These are phyloP conservation scores for Cardiocondyla obscurior DNA, from an alignment of 1,140 invertebrate species.

Conservation along the genomic window DNA sequence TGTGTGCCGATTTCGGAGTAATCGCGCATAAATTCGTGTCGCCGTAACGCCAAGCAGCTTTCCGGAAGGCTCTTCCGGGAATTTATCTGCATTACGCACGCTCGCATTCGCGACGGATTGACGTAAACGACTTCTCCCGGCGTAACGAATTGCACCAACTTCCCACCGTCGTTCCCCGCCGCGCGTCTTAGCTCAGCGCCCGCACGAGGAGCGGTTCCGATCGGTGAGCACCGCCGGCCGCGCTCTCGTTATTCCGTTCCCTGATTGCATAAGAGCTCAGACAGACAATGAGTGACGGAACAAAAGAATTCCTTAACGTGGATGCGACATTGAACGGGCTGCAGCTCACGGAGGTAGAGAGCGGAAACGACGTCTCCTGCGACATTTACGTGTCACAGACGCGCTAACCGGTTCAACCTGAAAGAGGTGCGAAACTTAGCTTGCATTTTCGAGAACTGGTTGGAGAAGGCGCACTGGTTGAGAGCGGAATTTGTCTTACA, in stretches of 20 bases:
- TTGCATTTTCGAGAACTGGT: background rate
- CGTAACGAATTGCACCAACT: conserved; percentile 49
- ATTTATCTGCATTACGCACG: conserved; percentile 42
- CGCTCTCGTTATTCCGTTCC: conserved; percentile 35
- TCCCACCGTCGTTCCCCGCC: conserved; percentile 40
- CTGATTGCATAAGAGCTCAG: conserved; percentile 63
- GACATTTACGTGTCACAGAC: conserved; percentile 48
- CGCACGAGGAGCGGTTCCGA: conserved; percentile 14
- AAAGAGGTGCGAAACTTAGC: background rate
- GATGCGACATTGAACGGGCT: conserved; percentile 59
- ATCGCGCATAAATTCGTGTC: conserved; percentile 28
- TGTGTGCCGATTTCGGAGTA: background rate
- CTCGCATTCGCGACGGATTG: conserved; percentile 35
- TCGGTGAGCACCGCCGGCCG: conserved; percentile 54
- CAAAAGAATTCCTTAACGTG: conserved; percentile 73
- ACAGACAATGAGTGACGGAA: conserved; percentile 69
- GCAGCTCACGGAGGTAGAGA: conserved; percentile 30
- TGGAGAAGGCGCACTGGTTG: no score
- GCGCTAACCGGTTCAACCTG: background rate
- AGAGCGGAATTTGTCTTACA: no score
- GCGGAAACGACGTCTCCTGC: conserved; percentile 40
- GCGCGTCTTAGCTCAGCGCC: background rate
- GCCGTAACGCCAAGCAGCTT: conserved; percentile 8
- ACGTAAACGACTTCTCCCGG: conserved; percentile 48
- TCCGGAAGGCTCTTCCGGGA: conserved; percentile 36